Evolutionary conservation across 2,113 vertebrate species (phyloP), one percentile per base, ranked within the genome.

Genomic region (Raja brachyura): DNA sequence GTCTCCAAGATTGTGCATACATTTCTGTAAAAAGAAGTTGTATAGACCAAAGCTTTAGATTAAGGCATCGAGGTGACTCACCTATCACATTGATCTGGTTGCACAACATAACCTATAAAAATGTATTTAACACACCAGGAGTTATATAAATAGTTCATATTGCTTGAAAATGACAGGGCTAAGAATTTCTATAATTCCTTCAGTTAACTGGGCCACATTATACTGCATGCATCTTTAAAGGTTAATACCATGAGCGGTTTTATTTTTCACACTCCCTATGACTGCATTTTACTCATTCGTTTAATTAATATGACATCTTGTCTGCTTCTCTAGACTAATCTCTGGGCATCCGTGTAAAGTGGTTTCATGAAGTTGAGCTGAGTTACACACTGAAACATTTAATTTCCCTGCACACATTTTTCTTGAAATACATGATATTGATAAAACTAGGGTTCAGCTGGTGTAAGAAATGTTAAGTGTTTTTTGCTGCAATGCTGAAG

Each of bases 281-380:
- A 63, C 83, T 31, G 14, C 63, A 63, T 61, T 31, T 86, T 61
- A 63, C 56, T 63, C 59, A 86, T 86, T 14, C 13, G 5, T 63
- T 86, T 86, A 86, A 86, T 86, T 86, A 86, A 31, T 59, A n/a
- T 86, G 83, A 31, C 83, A 86, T 86, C 83, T 66, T 14, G 61
- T 63, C 28, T 66, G n/a, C 18, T 28, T 75, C 56, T 86, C 56
- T 56, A 81, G 81, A 86, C 13, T 66, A 31, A 66, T 66, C 59
- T 88, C 59, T 88, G 83, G 59, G 83, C 59, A 63, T 88, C 83
- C 16, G 14, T 63, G 13, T 31, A 63, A 63, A 31, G 59, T 88
- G 59, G 13, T 31, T 63, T n/a, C 13, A 6, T 88, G 54, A 16
- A 59, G n/a, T 11, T 63, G 59, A 88, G 59, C 59, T 88, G 48